Conservation (phyloP, 2,888 invertebrate genomes). For the Acrobasis consociella region DNA sequence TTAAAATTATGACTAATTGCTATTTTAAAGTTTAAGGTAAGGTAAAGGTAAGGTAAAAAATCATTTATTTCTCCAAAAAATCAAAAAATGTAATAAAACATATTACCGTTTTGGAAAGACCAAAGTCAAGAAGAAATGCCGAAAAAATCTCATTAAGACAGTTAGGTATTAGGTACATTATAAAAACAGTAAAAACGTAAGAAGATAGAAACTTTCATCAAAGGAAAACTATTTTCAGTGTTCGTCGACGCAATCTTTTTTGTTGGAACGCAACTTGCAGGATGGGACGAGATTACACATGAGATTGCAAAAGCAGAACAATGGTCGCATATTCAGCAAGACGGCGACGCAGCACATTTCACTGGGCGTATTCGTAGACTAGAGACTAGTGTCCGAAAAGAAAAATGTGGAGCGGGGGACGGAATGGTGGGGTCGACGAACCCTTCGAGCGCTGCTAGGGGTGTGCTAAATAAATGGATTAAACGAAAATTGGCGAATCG, state of each 20-base stretch:
- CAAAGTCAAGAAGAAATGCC: too few relatives aligned
- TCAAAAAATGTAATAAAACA: too few relatives aligned
- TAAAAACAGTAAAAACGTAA: too few relatives aligned
- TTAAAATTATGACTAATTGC: too few relatives aligned
- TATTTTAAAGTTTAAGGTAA: too few relatives aligned
- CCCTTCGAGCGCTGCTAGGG: constrained; percentile 43
- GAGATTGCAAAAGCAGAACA: constrained; percentile 74
- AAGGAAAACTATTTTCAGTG: constrained; percentile 17
- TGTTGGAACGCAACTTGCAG: constrained; percentile 29
- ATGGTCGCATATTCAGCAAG: constrained; percentile 71
- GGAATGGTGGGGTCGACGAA: constrained; percentile 67
- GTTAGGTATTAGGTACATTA: too few relatives aligned
- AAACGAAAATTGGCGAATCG: too few relatives aligned
- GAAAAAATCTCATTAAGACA: too few relatives aligned
- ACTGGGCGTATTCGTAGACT: constrained; percentile 43
- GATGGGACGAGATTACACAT: constrained; percentile 66
- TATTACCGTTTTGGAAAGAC: too few relatives aligned
- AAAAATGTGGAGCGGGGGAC: constrained; percentile 72
- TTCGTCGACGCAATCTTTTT: constrained; percentile 9
- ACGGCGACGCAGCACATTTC: constrained; percentile 69
- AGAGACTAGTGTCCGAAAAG: constrained; percentile 72
- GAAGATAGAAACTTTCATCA: not conserved
- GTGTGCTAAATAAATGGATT: too few relatives aligned
- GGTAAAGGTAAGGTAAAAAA: too few relatives aligned
- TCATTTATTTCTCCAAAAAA: too few relatives aligned